phyloP scores from a whole-genome alignment of 37 sponge, comb jelly and placozoan species.

The Oscarella lobularis region DNA sequence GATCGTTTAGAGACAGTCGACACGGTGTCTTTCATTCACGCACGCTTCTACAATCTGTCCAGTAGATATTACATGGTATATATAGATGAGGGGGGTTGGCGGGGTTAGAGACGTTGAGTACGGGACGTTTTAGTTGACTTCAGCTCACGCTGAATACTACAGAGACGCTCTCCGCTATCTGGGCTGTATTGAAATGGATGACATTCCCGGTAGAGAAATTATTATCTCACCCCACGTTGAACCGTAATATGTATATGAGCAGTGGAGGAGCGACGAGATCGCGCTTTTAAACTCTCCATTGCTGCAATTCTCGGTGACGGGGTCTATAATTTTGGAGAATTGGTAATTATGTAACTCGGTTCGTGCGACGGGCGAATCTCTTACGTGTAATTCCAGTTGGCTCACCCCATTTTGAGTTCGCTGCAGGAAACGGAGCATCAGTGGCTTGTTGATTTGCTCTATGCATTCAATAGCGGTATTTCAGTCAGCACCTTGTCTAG shows the following conservation, averaged over 20 bases:
- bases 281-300: constrained; percentile 60
- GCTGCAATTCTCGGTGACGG: constrained; percentile 73
- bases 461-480: constrained; percentile 72
- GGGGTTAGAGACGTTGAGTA: not conserved
- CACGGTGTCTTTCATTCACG: constrained; percentile 63
- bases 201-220: constrained; percentile 17
- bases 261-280: constrained; percentile 30
- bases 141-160: constrained; percentile 53
- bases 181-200: constrained; percentile 70
- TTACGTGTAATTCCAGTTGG: not conserved
- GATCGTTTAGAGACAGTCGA: constrained; percentile 34
- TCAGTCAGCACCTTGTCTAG: no score
- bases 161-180: constrained; percentile 66
- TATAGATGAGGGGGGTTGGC: not conserved
- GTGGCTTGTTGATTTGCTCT: constrained; percentile 63
- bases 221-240: no score
- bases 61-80: constrained; percentile 55
- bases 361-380: not conserved
- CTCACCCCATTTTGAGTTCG: constrained; percentile 50
- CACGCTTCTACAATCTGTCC: constrained; percentile 55
- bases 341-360: not conserved
- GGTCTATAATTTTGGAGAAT: constrained; percentile 57
- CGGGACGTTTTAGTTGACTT: constrained; percentile 20
- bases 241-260: not conserved
- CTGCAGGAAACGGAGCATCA: constrained; percentile 23